A percentile compares a stretch with the other conserved stretches of the same genome.
Conservation (phyloP, 2,797 vertebrate genomes). For the Manis pentadactyla region DNA sequence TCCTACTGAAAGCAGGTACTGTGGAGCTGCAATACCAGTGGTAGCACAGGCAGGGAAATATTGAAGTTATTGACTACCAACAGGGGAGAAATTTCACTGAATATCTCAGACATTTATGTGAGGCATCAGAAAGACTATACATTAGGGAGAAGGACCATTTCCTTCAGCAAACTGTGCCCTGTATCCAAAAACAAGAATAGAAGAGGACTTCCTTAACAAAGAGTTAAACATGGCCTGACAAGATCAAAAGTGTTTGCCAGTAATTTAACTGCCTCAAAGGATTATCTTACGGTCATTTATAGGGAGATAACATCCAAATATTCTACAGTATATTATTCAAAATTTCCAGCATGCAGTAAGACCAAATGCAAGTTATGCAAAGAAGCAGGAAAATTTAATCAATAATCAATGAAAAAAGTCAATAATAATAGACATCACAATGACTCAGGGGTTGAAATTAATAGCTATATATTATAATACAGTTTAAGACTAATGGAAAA, state of each 20-base stretch:
- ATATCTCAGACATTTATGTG: not conserved
- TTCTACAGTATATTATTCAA: not conserved
- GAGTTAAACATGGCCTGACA: not conserved
- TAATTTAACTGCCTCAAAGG: not conserved
- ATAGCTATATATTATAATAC: not conserved
- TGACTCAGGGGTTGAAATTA: not conserved
- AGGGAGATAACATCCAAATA: not conserved
- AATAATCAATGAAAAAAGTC: not conserved
- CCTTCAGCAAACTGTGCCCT: not conserved
- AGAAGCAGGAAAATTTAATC: not conserved
- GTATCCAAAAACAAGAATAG: not conserved
- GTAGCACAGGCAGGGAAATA: not conserved
- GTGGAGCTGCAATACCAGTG: rapidly evolving
- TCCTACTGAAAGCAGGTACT: not conserved
- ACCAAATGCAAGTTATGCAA: not conserved
- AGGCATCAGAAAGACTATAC: not conserved
- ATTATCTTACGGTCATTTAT: not conserved
- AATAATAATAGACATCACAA: not conserved
- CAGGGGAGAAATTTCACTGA: not conserved
- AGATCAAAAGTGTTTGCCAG: not conserved
- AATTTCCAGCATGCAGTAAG: not conserved
- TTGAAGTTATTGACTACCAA: not conserved
- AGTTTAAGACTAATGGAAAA: not conserved
- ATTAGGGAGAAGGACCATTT: not conserved
- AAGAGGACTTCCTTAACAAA: not conserved